Evolutionary conservation across 2,113 vertebrate genomes (phyloP).

Genomic region (Pseudorectes ferrugineus): DNA sequence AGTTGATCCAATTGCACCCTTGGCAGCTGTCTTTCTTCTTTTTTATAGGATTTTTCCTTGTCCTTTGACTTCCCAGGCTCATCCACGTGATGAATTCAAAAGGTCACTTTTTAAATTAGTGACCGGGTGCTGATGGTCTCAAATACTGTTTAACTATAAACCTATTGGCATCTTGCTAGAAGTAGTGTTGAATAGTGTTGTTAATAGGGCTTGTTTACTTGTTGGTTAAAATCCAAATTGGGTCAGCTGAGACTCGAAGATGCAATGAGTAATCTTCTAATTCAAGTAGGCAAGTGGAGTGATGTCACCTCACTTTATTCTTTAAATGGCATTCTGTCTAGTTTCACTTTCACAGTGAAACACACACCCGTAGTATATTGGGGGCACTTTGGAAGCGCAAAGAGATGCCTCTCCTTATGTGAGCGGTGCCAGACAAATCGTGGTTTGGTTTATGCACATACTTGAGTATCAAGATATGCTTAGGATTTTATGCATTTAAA

Average conservation of each 20-base stretch:
- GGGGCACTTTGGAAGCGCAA: neutral
- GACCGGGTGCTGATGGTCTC: neutral
- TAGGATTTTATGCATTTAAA: neutral
- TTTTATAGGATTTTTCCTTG: conserved; percentile 55
- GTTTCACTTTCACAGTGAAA: conserved; percentile 55
- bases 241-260: conserved; percentile 59
- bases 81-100: neutral
- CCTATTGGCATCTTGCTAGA: conserved; percentile 16
- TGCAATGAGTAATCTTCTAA: conserved; percentile 53
- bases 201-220: conserved; percentile 62
- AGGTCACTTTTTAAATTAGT: conserved; percentile 51
- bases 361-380: neutral
- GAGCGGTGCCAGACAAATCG: neutral
- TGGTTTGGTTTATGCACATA: neutral
- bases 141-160: conserved; percentile 33
- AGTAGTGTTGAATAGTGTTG: conserved; percentile 30
- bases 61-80: conserved; percentile 41
- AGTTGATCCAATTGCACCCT: conserved; percentile 61
- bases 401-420: neutral
- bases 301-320: conserved; percentile 58
- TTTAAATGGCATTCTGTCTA: conserved; percentile 41
- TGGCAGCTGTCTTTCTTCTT: conserved; percentile 72
- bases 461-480: neutral
- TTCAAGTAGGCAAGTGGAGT: neutral
- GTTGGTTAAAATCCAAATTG: conserved; percentile 51